Conservation (phyloP, 1,140 invertebrate genomes). For the Catajapyx aquilonaris region DNA sequence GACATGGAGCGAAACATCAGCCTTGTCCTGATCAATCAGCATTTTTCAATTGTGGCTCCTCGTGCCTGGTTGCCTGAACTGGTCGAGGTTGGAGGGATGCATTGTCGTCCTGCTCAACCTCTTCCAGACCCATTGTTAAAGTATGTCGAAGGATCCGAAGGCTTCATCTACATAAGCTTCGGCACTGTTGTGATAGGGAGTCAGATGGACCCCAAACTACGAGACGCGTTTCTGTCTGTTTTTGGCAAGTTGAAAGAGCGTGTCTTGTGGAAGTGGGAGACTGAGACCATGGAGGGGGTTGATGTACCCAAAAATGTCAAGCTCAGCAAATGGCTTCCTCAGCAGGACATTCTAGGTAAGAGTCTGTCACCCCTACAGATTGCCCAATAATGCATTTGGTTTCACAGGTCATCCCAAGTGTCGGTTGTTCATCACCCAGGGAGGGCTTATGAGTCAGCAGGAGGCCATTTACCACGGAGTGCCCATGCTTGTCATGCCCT, state of each 20-base stretch:
- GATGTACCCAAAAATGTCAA: conserved; percentile 31
- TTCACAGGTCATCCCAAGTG: no score
- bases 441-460: no score
- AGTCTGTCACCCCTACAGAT: no score
- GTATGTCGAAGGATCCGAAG: conserved; percentile 24
- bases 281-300: conserved; percentile 21
- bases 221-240: conserved; percentile 25
- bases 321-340: conserved; percentile 42
- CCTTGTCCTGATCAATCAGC: conserved; percentile 29
- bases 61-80: conserved; percentile 29
- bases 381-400: no score
- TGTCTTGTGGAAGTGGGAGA: conserved; percentile 43
- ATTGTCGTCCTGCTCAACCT: conserved; percentile 15
- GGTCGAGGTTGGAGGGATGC: conserved; percentile 36
- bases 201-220: conserved; percentile 18
- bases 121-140: conserved; percentile 15
- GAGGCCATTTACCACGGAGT: no score
- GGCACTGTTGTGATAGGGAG: conserved; percentile 25
- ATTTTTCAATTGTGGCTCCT: conserved; percentile 26
- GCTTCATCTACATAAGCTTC: conserved; percentile 28
- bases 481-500: no score
- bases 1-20: conserved; percentile 15
- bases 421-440: no score
- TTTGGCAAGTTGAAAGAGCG: conserved; percentile 32
- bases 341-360: conserved; percentile 36